Conservation (phyloP, 35 echinoderm and acorn worm genomes). For the Eucidaris tribuloides region DNA sequence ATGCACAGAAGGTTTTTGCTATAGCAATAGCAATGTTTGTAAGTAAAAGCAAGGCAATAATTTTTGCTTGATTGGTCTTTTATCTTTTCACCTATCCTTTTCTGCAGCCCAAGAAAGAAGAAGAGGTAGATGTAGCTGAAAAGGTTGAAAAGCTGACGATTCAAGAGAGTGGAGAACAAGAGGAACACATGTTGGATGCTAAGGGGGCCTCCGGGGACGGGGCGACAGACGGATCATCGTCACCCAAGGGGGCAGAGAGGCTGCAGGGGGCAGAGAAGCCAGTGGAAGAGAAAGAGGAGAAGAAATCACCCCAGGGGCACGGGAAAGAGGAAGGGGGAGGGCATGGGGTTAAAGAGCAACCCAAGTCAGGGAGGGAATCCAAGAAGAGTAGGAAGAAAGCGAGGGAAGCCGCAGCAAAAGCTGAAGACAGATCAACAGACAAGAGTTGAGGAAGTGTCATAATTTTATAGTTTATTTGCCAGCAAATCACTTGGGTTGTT, state of each 20-base stretch:
- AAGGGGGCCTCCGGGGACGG: background rate
- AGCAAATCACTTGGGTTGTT: too few relatives aligned
- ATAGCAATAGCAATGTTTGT: too few relatives aligned
- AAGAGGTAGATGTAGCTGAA: too few relatives aligned
- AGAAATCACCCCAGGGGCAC: background rate
- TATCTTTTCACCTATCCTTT: too few relatives aligned
- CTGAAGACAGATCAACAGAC: conserved; percentile 25
- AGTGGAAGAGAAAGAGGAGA: conserved; percentile 4
- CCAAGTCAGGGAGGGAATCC: conserved; percentile 53
- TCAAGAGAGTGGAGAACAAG: conserved; percentile 5
- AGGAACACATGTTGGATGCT: background rate
- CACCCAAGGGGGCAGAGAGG: conserved; percentile 1
- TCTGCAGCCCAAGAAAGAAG: background rate
- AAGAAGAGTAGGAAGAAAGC: conserved; percentile 60
- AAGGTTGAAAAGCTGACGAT: conserved; percentile 35
- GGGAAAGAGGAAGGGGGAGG: conserved; percentile 1
- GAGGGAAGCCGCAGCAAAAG: conserved; percentile 27
- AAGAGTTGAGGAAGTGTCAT: too few relatives aligned
- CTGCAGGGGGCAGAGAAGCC: conserved; percentile 20
- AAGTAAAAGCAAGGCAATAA: too few relatives aligned
- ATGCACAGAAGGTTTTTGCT: too few relatives aligned
- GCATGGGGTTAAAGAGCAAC: background rate
- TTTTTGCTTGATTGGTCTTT: too few relatives aligned
- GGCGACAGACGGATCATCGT: background rate
- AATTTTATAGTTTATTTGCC: too few relatives aligned